Base-by-base conservation (phyloP, 2,113 vertebrate genomes). In the Axis porcinus region DNA sequence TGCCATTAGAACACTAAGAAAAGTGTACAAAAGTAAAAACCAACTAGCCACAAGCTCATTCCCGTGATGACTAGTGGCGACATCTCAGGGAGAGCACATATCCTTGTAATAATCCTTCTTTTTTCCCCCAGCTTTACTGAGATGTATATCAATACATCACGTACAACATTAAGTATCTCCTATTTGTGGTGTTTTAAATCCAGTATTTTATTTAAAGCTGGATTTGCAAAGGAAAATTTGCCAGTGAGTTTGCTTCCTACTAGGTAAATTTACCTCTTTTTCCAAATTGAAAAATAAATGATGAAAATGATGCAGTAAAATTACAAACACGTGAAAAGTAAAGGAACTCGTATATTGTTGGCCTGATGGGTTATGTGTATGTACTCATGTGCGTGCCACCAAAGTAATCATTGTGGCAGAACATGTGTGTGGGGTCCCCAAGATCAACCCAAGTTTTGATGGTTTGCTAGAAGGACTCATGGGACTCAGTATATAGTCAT, bases 141-240 rank as follows among this genome's bases (percentile, higher is more conserved):
- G 23, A 76, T 43, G 12, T 43, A 15, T 43, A 43, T 76, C 40
- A 76, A 27, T 43, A 76, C 57, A 58, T 89, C 28, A 62, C 62
- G 21, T 78, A 47, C 23, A 58, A 27, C 3, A 62, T 78, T 52
- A 60, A 92, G 28, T 9, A 79, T 36, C 47, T 23, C 36, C 64
- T 93, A 70, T 95, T 47, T 33, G 7, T 83, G 45, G 86, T 70
- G 43, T 93, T 94, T 86, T 47, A 91, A 93, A 93, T 58, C 36
- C 14, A 82, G 25, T 40, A 76, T 64, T 97, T 92, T 81, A 54
- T 84, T 97, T 74, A 87, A 94, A 96, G 50, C 25, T 84, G 27
- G 17, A 70, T 91, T 95, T 86, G 81, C 23, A 76, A 92, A 93
- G 54, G 50, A 94, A 89, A 89, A 45, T 60, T 54, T 76, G 17